Conservation (phyloP, 2,113 vertebrate genomes). For the Miniopterus natalensis region DNA sequence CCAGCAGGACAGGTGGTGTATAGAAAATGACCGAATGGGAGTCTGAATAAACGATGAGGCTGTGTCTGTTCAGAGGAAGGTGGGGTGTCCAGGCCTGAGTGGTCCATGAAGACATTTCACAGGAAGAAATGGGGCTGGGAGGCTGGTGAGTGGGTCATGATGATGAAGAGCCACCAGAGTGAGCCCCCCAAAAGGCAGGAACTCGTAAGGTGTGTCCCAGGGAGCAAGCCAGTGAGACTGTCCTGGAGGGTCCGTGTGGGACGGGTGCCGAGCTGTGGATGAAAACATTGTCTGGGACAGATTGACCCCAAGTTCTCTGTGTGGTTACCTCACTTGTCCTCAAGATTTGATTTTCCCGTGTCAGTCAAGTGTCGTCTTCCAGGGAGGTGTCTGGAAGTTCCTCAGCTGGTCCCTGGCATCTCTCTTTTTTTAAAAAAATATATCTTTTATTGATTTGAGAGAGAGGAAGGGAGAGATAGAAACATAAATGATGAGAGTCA, state of each 20-base stretch:
- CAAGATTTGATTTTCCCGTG: not conserved
- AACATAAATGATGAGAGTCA: too few species aligned
- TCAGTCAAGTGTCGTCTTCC: not conserved
- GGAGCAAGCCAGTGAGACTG: not conserved
- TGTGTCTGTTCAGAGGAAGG: not conserved
- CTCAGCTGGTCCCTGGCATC: not conserved
- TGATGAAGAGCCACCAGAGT: not conserved
- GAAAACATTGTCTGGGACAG: not conserved
- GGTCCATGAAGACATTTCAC: not conserved
- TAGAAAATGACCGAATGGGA: too few species aligned
- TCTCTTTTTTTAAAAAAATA: not conserved
- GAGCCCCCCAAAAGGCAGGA: not conserved
- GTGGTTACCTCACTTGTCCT: not conserved
- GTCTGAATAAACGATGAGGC: too few species aligned
- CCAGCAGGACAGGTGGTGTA: not conserved
- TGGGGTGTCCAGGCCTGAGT: not conserved
- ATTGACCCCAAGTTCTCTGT: not conserved
- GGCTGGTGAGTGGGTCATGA: not conserved
- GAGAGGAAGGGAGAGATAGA: too few species aligned
- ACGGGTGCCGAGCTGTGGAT: not conserved
- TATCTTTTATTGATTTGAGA: too few species aligned
- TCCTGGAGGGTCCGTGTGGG: not conserved
- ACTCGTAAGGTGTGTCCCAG: not conserved
- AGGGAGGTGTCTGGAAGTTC: not conserved
- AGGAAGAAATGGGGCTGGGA: not conserved